Percentiles rank a stretch among this genome's conserved stretches.
Conservation (phyloP, 1,140 invertebrate species). For the Nebria ingens region DNA sequence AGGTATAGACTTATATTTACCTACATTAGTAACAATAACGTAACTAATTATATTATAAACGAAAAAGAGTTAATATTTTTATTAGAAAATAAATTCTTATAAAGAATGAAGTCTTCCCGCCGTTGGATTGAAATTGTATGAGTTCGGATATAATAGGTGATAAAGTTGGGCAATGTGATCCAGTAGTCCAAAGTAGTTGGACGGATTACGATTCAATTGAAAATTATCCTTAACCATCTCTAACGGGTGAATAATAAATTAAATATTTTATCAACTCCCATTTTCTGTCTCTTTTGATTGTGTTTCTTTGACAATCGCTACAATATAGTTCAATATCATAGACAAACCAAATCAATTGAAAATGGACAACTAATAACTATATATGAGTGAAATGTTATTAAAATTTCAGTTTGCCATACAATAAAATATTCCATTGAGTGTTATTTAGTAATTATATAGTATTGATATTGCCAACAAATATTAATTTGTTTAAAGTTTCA, state of each 20-base stretch:
- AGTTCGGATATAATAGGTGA: not conserved
- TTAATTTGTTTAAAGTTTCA: not conserved
- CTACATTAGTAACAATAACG: not conserved
- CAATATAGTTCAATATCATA: not conserved
- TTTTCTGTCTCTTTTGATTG: not conserved
- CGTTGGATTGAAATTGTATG: not conserved
- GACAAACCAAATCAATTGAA: not conserved
- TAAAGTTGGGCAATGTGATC: not conserved
- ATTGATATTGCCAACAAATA: not conserved
- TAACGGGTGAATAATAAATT: not conserved
- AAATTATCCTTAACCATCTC: not conserved
- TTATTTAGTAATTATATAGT: not conserved
- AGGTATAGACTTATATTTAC: not conserved
- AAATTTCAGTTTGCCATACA: not conserved
- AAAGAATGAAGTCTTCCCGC: not conserved
- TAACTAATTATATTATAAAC: not conserved
- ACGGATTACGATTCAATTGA: not conserved
- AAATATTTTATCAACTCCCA: not conserved
- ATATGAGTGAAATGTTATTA: not conserved
- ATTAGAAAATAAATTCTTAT: not conserved
- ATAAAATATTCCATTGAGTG: not conserved
- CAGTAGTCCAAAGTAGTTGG: not conserved
- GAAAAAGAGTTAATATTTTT: not conserved
- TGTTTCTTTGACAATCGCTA: not conserved
- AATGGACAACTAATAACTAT: not conserved